A percentile compares a stretch with the other conserved stretches of the same genome.
Evolutionary conservation across 2,113 vertebrate genomes (phyloP).

Genomic region (Anthoscopus minutus): DNA sequence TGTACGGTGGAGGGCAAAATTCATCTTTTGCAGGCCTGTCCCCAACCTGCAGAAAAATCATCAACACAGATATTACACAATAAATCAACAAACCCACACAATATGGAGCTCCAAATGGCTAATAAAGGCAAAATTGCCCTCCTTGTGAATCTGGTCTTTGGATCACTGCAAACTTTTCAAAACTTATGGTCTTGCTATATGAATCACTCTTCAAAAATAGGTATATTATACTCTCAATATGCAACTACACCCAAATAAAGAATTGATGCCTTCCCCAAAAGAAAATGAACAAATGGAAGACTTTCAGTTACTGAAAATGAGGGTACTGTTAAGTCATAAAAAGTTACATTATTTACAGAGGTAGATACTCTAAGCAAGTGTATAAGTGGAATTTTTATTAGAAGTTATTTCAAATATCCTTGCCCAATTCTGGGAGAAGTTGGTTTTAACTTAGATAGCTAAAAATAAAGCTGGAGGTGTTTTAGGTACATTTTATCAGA

Average conservation of each 20-base stretch:
- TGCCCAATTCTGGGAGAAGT: not conserved
- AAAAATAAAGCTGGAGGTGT: not conserved
- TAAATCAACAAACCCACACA: not conserved
- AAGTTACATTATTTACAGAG: not conserved
- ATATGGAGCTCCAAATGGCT: not conserved
- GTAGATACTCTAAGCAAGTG: not conserved
- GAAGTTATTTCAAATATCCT: not conserved
- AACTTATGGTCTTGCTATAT: not conserved
- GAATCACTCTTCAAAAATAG: not conserved
- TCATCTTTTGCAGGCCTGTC: slow-evolving; percentile 74
- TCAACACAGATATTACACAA: not conserved
- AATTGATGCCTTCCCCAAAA: not conserved
- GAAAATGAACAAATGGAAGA: not conserved
- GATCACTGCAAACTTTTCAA: not conserved
- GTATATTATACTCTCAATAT: not conserved
- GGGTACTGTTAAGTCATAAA: not conserved
- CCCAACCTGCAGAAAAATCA: slow-evolving; percentile 61
- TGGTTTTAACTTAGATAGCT: not conserved
- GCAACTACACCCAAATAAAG: not conserved
- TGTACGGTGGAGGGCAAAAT: slow-evolving; percentile 68
- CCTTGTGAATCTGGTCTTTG: not conserved
- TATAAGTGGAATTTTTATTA: not conserved
- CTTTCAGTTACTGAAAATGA: not conserved
- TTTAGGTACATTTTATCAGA: not conserved
- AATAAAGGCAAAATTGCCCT: not conserved